Evolutionary conservation across 2,888 invertebrate species (phyloP).

Genomic region (Nezara viridula): DNA sequence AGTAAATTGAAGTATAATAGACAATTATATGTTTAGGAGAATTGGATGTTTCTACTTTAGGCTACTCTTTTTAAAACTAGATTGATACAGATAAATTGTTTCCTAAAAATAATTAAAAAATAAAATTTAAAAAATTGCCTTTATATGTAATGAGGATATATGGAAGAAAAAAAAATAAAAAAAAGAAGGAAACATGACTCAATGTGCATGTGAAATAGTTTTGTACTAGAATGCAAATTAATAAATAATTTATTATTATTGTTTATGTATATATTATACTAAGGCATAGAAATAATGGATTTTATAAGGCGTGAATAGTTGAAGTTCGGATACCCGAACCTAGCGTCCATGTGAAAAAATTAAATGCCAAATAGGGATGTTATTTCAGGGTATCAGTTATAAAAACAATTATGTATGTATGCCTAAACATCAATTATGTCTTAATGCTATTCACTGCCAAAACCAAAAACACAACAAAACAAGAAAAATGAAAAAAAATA

Average conservation of each 20-base stretch:
- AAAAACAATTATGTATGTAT: slow-evolving; percentile 30
- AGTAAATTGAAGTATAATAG: slow-evolving; percentile 30
- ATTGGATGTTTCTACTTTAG: slow-evolving; percentile 40
- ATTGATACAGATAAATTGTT: slow-evolving; percentile 36
- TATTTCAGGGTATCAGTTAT: slow-evolving; percentile 55
- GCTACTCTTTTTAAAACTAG: slow-evolving; percentile 18
- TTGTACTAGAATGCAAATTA: slow-evolving; percentile 56
- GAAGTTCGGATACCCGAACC: slow-evolving; percentile 50
- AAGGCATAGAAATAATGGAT: slow-evolving; percentile 41
- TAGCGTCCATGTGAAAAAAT: slow-evolving; percentile 50
- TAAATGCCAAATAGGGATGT: slow-evolving; percentile 51
- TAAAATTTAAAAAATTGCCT: neutral
- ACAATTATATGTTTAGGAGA: slow-evolving; percentile 22
- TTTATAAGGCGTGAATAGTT: slow-evolving; percentile 57
- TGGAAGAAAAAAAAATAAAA: slow-evolving; percentile 51
- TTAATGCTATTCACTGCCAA: slow-evolving; percentile 60
- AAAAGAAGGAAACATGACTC: neutral
- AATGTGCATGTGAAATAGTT: slow-evolving; percentile 53
- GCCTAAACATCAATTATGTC: slow-evolving; percentile 59
- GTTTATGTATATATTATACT: slow-evolving; percentile 30
- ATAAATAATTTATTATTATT: slow-evolving; percentile 49
- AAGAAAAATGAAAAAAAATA: neutral
- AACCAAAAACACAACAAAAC: neutral
- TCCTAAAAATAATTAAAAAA: slow-evolving; percentile 34
- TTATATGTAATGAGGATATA: slow-evolving; percentile 49